Evolutionary conservation across 1,140 invertebrate genomes (phyloP), one percentile per base, ranked within the genome.

Genomic region (Homarus americanus): DNA sequence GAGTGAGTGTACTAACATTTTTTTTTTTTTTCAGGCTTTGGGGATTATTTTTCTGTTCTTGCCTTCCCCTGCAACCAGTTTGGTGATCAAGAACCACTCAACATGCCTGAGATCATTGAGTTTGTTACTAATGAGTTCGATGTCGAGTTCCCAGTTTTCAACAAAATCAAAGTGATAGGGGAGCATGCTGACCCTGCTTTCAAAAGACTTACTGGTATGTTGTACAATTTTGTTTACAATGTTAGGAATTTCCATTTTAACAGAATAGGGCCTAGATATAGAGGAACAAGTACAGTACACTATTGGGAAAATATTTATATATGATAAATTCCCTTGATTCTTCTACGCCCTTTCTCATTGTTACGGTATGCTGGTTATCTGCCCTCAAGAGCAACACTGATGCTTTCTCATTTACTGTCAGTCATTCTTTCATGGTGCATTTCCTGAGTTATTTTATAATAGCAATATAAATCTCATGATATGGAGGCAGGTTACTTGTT

Each of bases 41-140:
- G 91, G 17, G 91, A 92, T 40, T 92, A 93, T 73, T 94, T 94
- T 87, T 93, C 93, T 34, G 93, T 95, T 41, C 90, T 95, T 36
- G 96, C 95, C 15, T 96, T 96, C 93, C 96, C 96, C 17, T 96
- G 95, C 92, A 96, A 96, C 93, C 95, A 96, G 93, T 96, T 96
- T 94, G 95, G 95, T 36, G 93, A 93, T 34, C 96, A 96, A 93
- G 95, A 95, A 93, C 94, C 95, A 9, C 93, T 93, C 20, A 93
- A 94, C 58, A 93, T 94, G 36, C 92, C 93, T 58, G 94, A 94
- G 53, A 95, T 95, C 38, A 93, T 95, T 87, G 93, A 94, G 53
- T 94, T 94, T 92, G 92, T 94, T 3, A 93, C 93, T 34, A 87
- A 83, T n/a, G 93, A 95, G 44, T 95, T 94, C 78, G 93, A 93